Evolutionary conservation across 2,888 invertebrate genomes (phyloP), one percentile per base, ranked within the genome.

Genomic region (Diadromus collaris): DNA sequence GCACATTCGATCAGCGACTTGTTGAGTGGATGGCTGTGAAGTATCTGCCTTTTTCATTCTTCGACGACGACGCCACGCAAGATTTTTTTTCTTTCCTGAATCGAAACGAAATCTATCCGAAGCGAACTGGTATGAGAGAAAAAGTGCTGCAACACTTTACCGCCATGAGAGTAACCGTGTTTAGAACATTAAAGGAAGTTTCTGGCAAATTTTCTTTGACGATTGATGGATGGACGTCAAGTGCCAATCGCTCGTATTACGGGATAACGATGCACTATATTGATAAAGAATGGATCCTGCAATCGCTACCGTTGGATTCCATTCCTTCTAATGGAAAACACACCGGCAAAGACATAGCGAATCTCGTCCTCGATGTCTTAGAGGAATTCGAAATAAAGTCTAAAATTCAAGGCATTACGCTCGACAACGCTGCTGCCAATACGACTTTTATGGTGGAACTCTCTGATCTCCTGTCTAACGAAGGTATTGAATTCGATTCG

Each of bases 271-370:
- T 63, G 38, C 82, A 82, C 78, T 83, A 48, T 10, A 79, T 82
- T 27, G 79, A 83, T 60, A 70, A 72, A 2, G 58, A 81, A n/a
- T 83, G 78, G 74, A 77, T 61, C 9, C 46, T 82, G 10, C 78
- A 81, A 60, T 82, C 82, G 9, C 24, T 83, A n/a, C 77, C 76
- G 9, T n/a, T 81, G 10, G 83, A 84, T 79, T 84, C 82, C 67
- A 56, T 83, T 24, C 80, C 80, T 10, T 67, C 83, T 2, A 54
- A 80, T 48, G 81, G 77, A 24, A 16, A 38, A 46, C 80, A 77
- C 74, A 73, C 67, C 9, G 76, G 78, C 56, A 58, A 76, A 65
- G 78, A 81, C 34, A 82, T 82, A 2, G 71, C 81, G 7, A 51
- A n/a, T 41, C 34, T 75, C 24, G 74, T 82, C 21, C 56, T 48